phyloP scores from a whole-genome alignment of 2,797 vertebrate species.

The Anolis apletophallus region DNA sequence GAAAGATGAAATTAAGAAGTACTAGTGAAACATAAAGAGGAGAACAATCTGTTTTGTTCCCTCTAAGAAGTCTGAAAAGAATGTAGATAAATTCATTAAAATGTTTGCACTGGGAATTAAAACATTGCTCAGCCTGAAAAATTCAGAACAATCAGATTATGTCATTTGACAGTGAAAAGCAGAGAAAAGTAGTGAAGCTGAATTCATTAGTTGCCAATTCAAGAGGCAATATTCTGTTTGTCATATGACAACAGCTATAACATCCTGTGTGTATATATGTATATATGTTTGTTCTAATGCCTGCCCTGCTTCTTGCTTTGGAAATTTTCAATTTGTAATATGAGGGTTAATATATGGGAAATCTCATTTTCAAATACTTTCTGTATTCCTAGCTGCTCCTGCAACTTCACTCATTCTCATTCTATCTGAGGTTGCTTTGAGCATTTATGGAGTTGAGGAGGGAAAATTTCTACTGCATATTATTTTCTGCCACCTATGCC shows the following conservation, averaged over 20 bases:
- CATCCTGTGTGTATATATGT: neutral
- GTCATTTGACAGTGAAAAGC: neutral
- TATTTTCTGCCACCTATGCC: neutral
- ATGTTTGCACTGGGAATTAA: neutral
- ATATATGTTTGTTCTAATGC: neutral
- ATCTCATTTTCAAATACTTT: neutral
- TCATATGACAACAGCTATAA: constrained; percentile 17
- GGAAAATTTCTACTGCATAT: too few relatives aligned
- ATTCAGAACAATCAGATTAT: neutral
- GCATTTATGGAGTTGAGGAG: neutral
- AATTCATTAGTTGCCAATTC: constrained; percentile 9
- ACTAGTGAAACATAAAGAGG: neutral
- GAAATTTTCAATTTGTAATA: neutral
- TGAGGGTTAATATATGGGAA: neutral
- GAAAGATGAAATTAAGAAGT: neutral
- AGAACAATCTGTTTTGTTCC: neutral
- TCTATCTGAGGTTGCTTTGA: too few relatives aligned
- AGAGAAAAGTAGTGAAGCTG: constrained; percentile 2
- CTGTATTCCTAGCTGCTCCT: neutral
- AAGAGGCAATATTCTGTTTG: neutral
- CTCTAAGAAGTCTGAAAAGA: neutral
- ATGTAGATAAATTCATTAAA: neutral
- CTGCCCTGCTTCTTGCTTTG: neutral
- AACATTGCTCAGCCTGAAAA: constrained; percentile 20
- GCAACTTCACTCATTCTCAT: too few relatives aligned